These are phyloP conservation scores for Smittia aterrima DNA, from an alignment of 2,888 invertebrate species.

Conservation along the genomic window DNA sequence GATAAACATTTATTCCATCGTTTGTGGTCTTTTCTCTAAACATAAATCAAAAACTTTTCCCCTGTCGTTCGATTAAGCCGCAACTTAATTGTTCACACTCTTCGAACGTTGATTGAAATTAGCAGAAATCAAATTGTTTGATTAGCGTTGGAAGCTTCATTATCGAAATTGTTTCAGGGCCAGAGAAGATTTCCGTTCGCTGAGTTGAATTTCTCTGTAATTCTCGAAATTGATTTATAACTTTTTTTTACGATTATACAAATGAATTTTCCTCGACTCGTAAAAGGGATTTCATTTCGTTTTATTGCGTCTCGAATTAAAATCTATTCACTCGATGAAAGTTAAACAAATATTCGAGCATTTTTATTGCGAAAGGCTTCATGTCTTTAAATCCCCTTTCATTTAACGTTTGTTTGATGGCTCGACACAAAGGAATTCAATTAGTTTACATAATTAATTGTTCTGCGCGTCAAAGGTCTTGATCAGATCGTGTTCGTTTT, in stretches of 20 bases:
- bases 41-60: not conserved
- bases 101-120: too few relatives aligned
- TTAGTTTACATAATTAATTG: not conserved
- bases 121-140: too few relatives aligned
- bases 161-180: too few relatives aligned
- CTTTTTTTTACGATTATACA: too few relatives aligned
- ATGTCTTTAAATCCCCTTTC: too few relatives aligned
- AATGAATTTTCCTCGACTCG: too few relatives aligned
- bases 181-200: too few relatives aligned
- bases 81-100: too few relatives aligned
- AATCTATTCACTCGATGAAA: not conserved
- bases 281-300: not conserved
- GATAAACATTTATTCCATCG: not conserved
- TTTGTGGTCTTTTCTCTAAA: not conserved
- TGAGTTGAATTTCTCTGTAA: not conserved
- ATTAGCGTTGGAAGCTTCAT: too few relatives aligned
- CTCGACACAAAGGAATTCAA: too few relatives aligned
- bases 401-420: too few relatives aligned
- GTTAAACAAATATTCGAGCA: constrained; percentile 19
- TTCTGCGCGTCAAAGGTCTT: not conserved
- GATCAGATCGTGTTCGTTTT: constrained; percentile 13
- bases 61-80: too few relatives aligned
- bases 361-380: not conserved
- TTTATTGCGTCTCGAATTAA: constrained; percentile 18
- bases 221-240: constrained; percentile 34